Evolutionary conservation across 2,797 vertebrate genomes (phyloP).

Genomic region (Agapornis canus): DNA sequence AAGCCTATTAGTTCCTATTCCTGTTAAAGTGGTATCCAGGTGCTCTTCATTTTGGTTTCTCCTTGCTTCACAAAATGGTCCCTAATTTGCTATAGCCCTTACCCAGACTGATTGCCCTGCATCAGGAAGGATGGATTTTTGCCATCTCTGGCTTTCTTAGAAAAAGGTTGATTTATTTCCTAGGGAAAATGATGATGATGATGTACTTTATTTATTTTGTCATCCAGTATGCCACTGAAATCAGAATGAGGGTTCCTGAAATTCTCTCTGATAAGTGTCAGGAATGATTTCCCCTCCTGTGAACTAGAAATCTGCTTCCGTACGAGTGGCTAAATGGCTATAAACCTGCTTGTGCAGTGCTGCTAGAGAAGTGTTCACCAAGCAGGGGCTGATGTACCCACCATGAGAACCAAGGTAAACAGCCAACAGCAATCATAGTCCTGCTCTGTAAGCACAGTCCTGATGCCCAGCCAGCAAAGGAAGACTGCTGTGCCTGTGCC

Average conservation of each 20-base stretch:
- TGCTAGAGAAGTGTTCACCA: background rate
- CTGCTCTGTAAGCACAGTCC: background rate
- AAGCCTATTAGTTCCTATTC: background rate
- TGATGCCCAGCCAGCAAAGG: background rate
- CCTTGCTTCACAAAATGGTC: background rate
- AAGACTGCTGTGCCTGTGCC: background rate
- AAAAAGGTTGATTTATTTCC: background rate
- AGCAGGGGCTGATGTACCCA: background rate
- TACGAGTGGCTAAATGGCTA: background rate
- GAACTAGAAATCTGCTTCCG: background rate
- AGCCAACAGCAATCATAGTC: background rate
- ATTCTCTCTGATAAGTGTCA: background rate
- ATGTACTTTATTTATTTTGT: background rate
- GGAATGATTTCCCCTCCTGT: background rate
- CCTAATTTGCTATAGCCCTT: background rate
- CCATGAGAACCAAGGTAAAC: accelerated
- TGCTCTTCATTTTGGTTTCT: background rate
- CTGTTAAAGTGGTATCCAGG: background rate
- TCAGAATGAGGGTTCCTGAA: background rate
- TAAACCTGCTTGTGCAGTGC: background rate
- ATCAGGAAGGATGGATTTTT: background rate
- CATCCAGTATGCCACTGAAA: background rate
- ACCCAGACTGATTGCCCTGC: background rate
- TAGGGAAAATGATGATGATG: background rate
- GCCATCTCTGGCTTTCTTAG: background rate